Evolutionary conservation across 2,888 invertebrate species (phyloP).

Genomic region (Eupeodes luniger): DNA sequence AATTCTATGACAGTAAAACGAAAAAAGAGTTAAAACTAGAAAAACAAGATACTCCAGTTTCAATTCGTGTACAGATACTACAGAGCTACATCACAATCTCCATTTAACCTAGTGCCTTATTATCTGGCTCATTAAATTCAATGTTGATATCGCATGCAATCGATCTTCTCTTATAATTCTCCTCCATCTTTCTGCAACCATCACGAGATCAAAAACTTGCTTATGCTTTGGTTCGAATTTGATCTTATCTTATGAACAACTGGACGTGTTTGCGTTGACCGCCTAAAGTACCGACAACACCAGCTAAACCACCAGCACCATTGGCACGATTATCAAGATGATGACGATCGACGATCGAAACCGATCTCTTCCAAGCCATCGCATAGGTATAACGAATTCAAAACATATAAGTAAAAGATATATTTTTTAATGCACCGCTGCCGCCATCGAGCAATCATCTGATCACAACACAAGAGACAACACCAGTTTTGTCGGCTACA

Average conservation of each 20-base stretch:
- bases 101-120: slow-evolving; percentile 73
- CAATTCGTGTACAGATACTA: neutral
- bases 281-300: slow-evolving; percentile 51
- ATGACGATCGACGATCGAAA: slow-evolving; percentile 4
- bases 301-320: neutral
- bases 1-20: neutral
- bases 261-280: slow-evolving; percentile 61
- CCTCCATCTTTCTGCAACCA: neutral
- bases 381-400: slow-evolving; percentile 47
- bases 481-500: slow-evolving; percentile 1
- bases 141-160: slow-evolving; percentile 69
- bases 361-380: neutral
- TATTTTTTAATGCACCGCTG: slow-evolving; percentile 35
- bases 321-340: slow-evolving; percentile 4
- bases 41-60: slow-evolving; percentile 51
- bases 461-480: slow-evolving; percentile 18
- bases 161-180: slow-evolving; percentile 34
- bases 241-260: slow-evolving; percentile 58
- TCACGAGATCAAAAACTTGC: neutral
- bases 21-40: slow-evolving; percentile 39
- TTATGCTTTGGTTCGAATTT: slow-evolving; percentile 19
- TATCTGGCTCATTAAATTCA: slow-evolving; percentile 73
- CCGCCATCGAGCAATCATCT: slow-evolving; percentile 30
- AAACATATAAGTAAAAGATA: neutral
- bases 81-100: neutral